Conservation (phyloP, 2,888 invertebrate genomes). For the Drosophila diplacantha region DNA sequence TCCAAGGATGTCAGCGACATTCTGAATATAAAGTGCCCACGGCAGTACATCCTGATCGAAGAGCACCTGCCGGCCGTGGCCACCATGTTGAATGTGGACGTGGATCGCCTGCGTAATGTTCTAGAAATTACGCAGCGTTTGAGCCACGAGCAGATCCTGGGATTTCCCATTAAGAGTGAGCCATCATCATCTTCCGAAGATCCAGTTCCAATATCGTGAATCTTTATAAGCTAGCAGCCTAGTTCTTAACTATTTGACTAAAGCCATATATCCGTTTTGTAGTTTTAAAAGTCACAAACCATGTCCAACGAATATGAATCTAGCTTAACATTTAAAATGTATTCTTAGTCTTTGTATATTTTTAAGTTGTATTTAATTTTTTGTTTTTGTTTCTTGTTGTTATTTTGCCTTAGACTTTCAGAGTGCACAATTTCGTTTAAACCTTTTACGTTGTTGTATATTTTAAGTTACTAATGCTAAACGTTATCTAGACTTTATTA, state of each 20-base stretch:
- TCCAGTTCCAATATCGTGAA: not conserved
- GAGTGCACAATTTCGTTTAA: constrained; percentile 63
- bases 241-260: not conserved
- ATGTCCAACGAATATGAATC: not conserved
- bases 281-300: not conserved
- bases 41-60: constrained; percentile 55
- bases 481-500: constrained; percentile 65
- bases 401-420: constrained; percentile 61
- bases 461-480: constrained; percentile 68
- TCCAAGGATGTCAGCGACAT: constrained; percentile 56
- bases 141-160: constrained; percentile 38
- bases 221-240: not conserved
- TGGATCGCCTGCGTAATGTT: constrained; percentile 51
- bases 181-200: not conserved
- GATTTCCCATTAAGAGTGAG: constrained; percentile 21
- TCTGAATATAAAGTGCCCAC: constrained; percentile 52
- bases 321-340: constrained; percentile 7
- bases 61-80: constrained; percentile 66
- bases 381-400: constrained; percentile 34
- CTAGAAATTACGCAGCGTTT: constrained; percentile 55
- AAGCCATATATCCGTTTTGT: not conserved
- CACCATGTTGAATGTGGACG: constrained; percentile 55
- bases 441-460: constrained; percentile 51
- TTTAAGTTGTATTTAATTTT: constrained; percentile 54
- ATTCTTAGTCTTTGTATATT: constrained; percentile 50